Base-by-base conservation (phyloP, 2,797 vertebrate genomes). In the Toxotes lorentzi region DNA sequence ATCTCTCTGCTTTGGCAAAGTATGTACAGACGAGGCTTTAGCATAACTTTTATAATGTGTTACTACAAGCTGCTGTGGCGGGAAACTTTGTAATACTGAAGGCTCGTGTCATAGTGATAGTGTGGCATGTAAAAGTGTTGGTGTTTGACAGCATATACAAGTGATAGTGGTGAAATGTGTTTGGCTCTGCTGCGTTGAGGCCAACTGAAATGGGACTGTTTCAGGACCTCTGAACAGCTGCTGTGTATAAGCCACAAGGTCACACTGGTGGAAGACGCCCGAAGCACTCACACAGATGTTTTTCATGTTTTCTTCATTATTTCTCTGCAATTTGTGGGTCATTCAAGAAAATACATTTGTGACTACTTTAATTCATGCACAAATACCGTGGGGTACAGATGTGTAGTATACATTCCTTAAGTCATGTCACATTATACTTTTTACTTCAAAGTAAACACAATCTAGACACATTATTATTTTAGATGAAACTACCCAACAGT, bases 141-240 rank as follows among this genome's bases (percentile, higher is more conserved):
- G 38, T 41, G 11, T 67, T 32, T 30, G 14, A 47, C 1, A 34
- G 19, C 21, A 21, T 23, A 32, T 54, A 30, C 19, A 38, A 35
- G 7, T 75, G 34, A 47, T 35, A n/a, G 8, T 35, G 38, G 45
- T 50, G 34, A 40, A 59, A 23, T 19, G 57, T 48, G 40, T 56
- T 61, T 64, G 38, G 38, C 34, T 84, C 14, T n/a, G 27, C 12
- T 62, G 61, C 57, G 38, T 66, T 60, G 8, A n/a, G 16, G n/a
- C 51, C 13, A 48, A 34, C 48, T 56, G 41, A 64, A 21, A 70
- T 41, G 50, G 41, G 35, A 40, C 38, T 64, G 56, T 59, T 65
- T 75, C 24, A 76, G 51, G 40, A 50, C 53, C 45, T 60, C 10
- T 48, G 66, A 70, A 45, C 75, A 85, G 53, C 62, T 82, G 69